Evolutionary conservation across 2,113 vertebrate genomes (phyloP).

Genomic region (Chauna torquata): DNA sequence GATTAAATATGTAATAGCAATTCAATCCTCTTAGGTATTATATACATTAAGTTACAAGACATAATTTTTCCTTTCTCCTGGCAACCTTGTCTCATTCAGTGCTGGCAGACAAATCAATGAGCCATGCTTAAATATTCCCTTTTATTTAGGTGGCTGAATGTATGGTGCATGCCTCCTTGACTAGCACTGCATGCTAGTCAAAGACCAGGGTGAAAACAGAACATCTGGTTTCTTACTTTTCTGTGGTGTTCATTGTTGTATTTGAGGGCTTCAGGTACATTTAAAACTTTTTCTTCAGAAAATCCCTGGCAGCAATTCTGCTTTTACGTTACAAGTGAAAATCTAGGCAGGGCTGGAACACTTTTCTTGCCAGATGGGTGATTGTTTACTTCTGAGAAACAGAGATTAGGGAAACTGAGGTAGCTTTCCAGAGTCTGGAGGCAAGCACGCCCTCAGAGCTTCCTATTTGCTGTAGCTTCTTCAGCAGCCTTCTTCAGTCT

Average conservation of each 20-base stretch:
- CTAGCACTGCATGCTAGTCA: neutral
- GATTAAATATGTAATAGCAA: conserved; percentile 14
- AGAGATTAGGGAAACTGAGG: neutral
- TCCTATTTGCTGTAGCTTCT: neutral
- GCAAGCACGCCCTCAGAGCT: neutral
- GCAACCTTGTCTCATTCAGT: neutral
- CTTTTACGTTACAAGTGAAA: neutral
- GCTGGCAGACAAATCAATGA: neutral
- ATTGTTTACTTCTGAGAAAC: neutral
- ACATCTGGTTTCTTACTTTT: neutral
- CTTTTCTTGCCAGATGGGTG: neutral
- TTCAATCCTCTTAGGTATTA: conserved; percentile 25
- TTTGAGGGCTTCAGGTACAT: neutral
- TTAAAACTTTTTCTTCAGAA: neutral
- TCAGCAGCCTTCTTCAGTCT: neutral
- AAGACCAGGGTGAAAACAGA: neutral
- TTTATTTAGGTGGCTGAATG: neutral
- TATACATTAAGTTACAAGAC: neutral
- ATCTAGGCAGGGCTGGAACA: fast-evolving
- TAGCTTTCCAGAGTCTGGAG: neutral
- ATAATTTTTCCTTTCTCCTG: neutral
- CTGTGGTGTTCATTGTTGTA: neutral
- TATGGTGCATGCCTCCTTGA: neutral
- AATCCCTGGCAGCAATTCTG: neutral
- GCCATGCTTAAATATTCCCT: neutral